Conservation (phyloP, 2,113 vertebrate genomes). For the Labrus mixtus region DNA sequence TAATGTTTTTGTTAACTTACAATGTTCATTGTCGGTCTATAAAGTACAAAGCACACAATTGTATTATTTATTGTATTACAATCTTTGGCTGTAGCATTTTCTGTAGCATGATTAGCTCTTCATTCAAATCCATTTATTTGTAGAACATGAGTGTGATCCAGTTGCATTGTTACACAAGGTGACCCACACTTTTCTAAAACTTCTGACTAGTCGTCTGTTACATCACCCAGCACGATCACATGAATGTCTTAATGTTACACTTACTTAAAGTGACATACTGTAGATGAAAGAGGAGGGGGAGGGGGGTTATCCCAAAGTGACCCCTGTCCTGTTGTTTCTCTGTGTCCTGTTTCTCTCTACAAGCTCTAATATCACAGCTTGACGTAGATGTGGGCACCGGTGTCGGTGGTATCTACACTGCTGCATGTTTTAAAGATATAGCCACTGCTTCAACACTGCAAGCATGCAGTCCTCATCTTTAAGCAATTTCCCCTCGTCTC, state of each 20-base stretch:
- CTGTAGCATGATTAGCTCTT: constrained; percentile 18
- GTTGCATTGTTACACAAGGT: constrained; percentile 28
- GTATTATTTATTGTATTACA: not conserved
- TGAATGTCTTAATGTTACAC: constrained; percentile 5
- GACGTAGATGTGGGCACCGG: constrained; percentile 88
- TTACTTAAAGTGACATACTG: not conserved
- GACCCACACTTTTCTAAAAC: constrained; percentile 2
- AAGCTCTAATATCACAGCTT: constrained; percentile 87
- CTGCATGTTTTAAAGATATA: constrained; percentile 49
- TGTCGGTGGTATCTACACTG: constrained; percentile 72
- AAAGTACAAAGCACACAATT: not conserved
- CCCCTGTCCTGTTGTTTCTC: constrained; percentile 83
- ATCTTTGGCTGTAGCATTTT: not conserved
- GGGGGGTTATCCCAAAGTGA: constrained; percentile 46
- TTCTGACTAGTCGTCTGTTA: not conserved
- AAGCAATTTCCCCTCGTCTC: constrained; percentile 11
- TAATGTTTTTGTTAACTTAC: constrained; percentile 16
- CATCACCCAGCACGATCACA: constrained; percentile 20
- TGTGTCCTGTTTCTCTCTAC: constrained; percentile 81
- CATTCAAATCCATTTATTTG: constrained; percentile 2
- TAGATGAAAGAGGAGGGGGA: not conserved
- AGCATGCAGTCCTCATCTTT: constrained; percentile 48
- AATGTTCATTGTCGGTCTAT: not conserved
- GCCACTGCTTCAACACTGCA: constrained; percentile 12
- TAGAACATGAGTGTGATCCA: constrained; percentile 36